These are phyloP conservation scores for Lamproptera curius DNA, from an alignment of 2,888 invertebrate species.

Conservation along the genomic window DNA sequence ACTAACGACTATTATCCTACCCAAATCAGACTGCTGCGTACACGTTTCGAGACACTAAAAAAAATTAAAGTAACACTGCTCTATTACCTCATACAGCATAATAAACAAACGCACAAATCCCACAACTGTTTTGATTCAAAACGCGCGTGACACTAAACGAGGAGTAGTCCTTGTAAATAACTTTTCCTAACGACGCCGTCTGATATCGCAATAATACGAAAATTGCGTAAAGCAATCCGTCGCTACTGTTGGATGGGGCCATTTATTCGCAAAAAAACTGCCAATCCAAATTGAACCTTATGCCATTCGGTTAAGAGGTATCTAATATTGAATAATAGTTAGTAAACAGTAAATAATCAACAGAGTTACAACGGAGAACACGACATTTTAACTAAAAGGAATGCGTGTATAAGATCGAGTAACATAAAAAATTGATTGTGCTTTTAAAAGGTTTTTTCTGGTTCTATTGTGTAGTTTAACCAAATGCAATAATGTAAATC, in stretches of 20 bases:
- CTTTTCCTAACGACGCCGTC: slow-evolving; percentile 22
- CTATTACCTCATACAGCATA: not conserved
- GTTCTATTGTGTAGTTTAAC: not conserved
- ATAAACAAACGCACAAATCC: not conserved
- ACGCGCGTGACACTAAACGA: slow-evolving; percentile 22
- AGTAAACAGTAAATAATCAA: not conserved
- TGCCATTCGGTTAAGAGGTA: no score
- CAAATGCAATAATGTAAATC: no score
- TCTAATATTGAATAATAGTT: not conserved
- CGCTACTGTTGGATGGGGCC: not conserved
- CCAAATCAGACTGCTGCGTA: not conserved
- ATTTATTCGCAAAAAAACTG: not conserved
- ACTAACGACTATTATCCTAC: not conserved
- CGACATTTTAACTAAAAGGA: not conserved
- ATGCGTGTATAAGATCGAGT: not conserved
- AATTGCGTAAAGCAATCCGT: slow-evolving; percentile 24
- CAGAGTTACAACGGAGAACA: not conserved
- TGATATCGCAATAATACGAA: slow-evolving; percentile 16
- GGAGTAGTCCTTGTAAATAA: slow-evolving; percentile 25
- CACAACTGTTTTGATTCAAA: slow-evolving; percentile 20
- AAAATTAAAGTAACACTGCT: not conserved
- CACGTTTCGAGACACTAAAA: not conserved
- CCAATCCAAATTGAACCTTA: slow-evolving; percentile 4
- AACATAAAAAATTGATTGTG: not conserved
- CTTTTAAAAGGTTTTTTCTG: not conserved